Evolutionary conservation across 2,797 vertebrate species (phyloP), one percentile per base, ranked within the genome.

Genomic region (Sarcoramphus papa): DNA sequence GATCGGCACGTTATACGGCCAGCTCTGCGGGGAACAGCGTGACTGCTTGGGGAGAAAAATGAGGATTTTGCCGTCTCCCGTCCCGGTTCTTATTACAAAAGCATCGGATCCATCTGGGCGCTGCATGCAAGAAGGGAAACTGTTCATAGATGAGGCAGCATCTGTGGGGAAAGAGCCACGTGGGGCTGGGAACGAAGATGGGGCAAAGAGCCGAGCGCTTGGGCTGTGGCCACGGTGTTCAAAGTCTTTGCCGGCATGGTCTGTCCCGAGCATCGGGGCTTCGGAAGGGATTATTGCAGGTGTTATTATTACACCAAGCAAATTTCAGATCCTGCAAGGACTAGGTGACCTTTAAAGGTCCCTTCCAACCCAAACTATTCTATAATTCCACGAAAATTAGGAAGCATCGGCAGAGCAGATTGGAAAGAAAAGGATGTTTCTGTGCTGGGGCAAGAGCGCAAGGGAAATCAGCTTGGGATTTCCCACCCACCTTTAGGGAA

Each of bases 51-150:
- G 25, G 35, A 45, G 27, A 22, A 35, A 43, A 81, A 22, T 6
- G 1, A 20, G 27, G 51, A 7, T 31, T 76, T 88, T 25, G 7
- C 41, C 22, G 2, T 28, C 47, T 37, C 70, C 53, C 5, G 0
- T 21, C 68, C n/a, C 6, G 3, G 45, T 27, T 64, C 13, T 43
- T 30, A 31, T 9, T 12, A 14, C 17, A 21, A 48, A 65, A 57
- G 15, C 22, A 12, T 27, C 1, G 6, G 53, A 41, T 60, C 40
- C 47, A 14, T 6, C 7, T 3, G 21, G 25, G 64, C 0, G 5
- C 50, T 7, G 57, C 12, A 13, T 0, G 40, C 5, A 7, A 41
- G 47, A 37, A 22, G 60, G 41, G 31, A 56, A 83, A 45, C 33
- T 8, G 20, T 28, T 35, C 35, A 2, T 4, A 16, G 35, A 43